Evolutionary conservation across 2,888 invertebrate genomes (phyloP), one percentile per base, ranked within the genome.

Genomic region (Sinelater perroti): DNA sequence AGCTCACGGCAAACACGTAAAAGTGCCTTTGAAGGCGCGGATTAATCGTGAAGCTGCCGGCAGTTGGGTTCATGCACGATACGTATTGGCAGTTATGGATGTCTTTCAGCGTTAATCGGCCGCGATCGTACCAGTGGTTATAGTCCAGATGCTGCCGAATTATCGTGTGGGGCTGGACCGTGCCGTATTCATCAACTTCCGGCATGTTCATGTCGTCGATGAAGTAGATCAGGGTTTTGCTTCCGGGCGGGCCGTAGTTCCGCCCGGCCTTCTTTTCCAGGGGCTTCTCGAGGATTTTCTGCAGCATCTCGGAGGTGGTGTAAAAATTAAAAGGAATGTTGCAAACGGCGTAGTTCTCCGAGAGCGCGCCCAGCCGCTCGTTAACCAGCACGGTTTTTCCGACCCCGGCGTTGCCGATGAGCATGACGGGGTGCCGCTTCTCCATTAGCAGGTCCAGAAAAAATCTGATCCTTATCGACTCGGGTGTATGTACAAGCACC

Each of bases 141-240:
- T 97, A 97, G 77, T 97, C 97, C 71, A 97, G 81, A 80, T 97
- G 96, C 74, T 97, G 97, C 1, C 97, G 83, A 65, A 97, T 96
- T 50, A 97, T 80, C 0, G 97, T 97, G 74, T 97, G 97, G 0
- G 97, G 97, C 75, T 96, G 96, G 0, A 97, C 97, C 0, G 97
- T 97, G 5, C 95, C 96, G 71, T 97, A 97, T 24, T 85, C 75
- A 74, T 90, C 90, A 26, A 87, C 87, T 83, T 95, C 95, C 1
- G 97, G 97, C 96, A 97, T 97, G 74, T 97, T 97, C 90, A 97
- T 90, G 72, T 97, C 97, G 73, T 97, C 97, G 58, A 97, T 90
- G 74, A 97, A 97, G 77, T 96, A 97, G 61, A 97, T 87, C 31
- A 97, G 81, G 0, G 91, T 92, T 78, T 96, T 95, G 70, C 89